Base-by-base conservation (phyloP, 2,888 invertebrate species). In the Ophraella communa region DNA sequence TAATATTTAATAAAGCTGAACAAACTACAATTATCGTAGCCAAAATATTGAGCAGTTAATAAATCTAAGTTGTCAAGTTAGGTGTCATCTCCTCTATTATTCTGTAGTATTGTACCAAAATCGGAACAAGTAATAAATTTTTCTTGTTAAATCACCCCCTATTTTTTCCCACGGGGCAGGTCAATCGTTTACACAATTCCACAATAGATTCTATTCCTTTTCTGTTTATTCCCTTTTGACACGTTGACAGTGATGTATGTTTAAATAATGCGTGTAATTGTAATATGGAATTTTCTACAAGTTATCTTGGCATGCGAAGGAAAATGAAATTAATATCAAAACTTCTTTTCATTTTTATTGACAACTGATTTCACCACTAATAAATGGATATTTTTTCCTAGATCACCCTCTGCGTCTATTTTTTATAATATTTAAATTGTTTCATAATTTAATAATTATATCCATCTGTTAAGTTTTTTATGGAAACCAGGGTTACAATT, bases 111-210 rank as follows among this genome's bases (percentile, higher is more conserved):
- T 49, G 49, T 14, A n/a, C 14, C 7, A 17, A 24, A 14, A 24
- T 49, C 49, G 27, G 23, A 49, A 49, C 49, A 49, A 49, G 49
- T 23, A 49, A 49, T 49, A 49, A 8, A 49, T 30, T 49, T 49
- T 23, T 49, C 49, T 49, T 23, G n/a, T n/a, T 3, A 7, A 7
- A 14, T 23, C 49, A n/a, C 21, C 49, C 21, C 23, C 49, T 14
- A 24, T 23, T 24, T 49, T n/a, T 49, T 49, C 24, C 49, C 49
- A n/a, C 49, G 24, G 24, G 49, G 49, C 23, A 45, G 23, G 45
- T 21, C 21, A 44, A 8, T 11, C 47, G 23, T 21, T 2, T 23
- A 21, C 20, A 11, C 24, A 11, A 14, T 47, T 11, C 3, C n/a
- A 21, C 20, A 24, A 49, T 17, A 24, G 21, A 24, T 14, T n/a